These are phyloP conservation scores for Clavelina lepadiformis DNA, from an alignment of 23 tunicate genomes.

Conservation along the genomic window DNA sequence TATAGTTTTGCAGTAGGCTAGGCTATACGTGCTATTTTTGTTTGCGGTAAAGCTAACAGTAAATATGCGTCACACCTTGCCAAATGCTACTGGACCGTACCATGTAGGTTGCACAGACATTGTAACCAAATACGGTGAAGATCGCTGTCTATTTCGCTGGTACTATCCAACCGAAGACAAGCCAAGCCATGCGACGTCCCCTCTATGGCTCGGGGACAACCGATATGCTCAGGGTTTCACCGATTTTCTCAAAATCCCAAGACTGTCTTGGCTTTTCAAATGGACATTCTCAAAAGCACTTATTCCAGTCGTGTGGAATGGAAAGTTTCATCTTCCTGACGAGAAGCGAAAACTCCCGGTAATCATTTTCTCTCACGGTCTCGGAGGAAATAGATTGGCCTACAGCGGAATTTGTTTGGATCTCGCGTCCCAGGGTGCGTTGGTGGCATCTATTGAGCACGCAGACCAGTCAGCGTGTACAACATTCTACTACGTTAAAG, in stretches of 20 bases:
- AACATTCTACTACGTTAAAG: slow-evolving; percentile 31
- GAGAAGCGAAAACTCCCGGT: slow-evolving; percentile 35
- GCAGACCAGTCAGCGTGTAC: slow-evolving; percentile 64
- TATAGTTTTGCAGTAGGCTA: too few species aligned
- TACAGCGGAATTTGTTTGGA: slow-evolving; percentile 48
- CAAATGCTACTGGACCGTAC: slow-evolving; percentile 45
- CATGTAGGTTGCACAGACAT: slow-evolving; percentile 58
- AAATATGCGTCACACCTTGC: too few species aligned
- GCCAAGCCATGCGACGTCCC: not conserved
- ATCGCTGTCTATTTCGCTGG: slow-evolving; percentile 45
- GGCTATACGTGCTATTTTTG: too few species aligned
- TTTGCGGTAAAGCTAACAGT: too few species aligned
- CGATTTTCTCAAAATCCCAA: slow-evolving; percentile 24
- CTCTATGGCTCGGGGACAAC: slow-evolving; percentile 28
- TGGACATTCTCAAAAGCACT: slow-evolving; percentile 23
- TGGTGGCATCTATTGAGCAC: slow-evolving; percentile 86
- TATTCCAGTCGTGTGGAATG: slow-evolving; percentile 38
- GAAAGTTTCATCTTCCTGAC: slow-evolving; percentile 25
- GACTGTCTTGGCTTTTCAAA: slow-evolving; percentile 10
- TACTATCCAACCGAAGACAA: slow-evolving; percentile 44
- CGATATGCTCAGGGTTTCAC: slow-evolving; percentile 47
- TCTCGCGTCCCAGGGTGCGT: slow-evolving; percentile 66
- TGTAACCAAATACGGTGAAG: slow-evolving; percentile 40
- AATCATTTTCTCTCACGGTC: slow-evolving; percentile 64
- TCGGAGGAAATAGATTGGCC: slow-evolving; percentile 31